Evolutionary conservation across 2,797 vertebrate genomes (phyloP).

Genomic region (Tarsius wallacei): DNA sequence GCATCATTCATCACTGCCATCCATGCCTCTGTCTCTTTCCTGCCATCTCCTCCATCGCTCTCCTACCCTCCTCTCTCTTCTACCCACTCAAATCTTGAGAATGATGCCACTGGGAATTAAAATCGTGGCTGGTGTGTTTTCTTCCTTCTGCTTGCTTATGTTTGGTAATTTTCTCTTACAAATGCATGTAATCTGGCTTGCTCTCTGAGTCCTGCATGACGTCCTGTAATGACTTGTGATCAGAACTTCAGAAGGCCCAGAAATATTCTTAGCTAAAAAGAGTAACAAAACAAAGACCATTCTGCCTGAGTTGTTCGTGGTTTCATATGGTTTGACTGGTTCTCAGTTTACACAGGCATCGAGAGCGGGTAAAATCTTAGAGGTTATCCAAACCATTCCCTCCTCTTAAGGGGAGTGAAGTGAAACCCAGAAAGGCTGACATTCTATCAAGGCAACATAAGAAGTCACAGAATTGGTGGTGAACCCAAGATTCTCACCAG

Average conservation of each 20-base stretch:
- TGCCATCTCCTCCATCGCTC: neutral
- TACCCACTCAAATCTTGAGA: neutral
- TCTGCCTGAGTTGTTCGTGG: conserved; percentile 61
- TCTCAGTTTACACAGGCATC: conserved; percentile 56
- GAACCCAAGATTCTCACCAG: neutral
- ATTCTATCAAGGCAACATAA: neutral
- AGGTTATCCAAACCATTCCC: conserved; percentile 37
- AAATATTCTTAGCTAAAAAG: conserved; percentile 46
- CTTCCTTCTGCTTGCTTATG: neutral
- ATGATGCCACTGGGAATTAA: neutral
- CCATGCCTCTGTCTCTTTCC: neutral
- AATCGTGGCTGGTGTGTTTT: conserved; percentile 42
- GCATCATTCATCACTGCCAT: too few relatives aligned
- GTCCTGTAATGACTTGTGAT: conserved; percentile 65
- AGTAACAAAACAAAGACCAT: conserved; percentile 52
- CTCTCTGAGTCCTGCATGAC: neutral
- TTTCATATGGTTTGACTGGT: conserved; percentile 65
- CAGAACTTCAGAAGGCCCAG: conserved; percentile 47
- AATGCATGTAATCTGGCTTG: conserved; percentile 36
- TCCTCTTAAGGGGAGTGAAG: conserved; percentile 60
- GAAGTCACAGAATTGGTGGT: neutral
- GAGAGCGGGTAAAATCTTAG: conserved; percentile 51
- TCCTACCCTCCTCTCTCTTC: neutral
- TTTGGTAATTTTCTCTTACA: conserved; percentile 44
- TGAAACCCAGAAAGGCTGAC: conserved; percentile 57